Evolutionary conservation across 2,113 vertebrate genomes (phyloP).

Genomic region (Corynorhinus townsendii): DNA sequence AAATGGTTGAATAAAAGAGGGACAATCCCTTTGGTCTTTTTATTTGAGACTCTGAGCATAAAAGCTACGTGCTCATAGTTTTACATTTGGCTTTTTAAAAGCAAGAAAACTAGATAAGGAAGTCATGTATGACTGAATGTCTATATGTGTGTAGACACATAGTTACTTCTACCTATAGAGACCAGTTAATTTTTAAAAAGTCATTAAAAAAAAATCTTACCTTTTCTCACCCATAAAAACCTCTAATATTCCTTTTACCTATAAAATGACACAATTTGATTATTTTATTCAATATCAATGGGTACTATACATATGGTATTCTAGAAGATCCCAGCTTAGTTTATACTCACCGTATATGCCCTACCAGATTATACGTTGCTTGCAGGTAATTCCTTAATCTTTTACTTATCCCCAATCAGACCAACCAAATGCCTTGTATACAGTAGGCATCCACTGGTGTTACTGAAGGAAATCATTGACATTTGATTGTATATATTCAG

Average conservation of each 20-base stretch:
- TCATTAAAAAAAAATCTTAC: neutral
- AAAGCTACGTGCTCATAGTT: neutral
- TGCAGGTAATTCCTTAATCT: neutral
- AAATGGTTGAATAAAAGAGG: neutral
- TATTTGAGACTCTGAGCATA: neutral
- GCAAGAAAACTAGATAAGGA: neutral
- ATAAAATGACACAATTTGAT: neutral
- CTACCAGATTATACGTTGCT: slow-evolving; percentile 9
- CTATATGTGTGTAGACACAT: neutral
- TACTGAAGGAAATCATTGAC: neutral
- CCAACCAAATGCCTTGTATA: neutral
- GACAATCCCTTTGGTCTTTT: neutral
- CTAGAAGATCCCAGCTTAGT: neutral
- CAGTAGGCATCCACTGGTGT: neutral
- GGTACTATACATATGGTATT: neutral
- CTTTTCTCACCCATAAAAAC: neutral
- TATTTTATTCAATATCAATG: neutral
- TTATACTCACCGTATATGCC: neutral
- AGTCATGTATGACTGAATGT: neutral
- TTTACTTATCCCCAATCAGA: neutral
- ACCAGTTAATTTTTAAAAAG: slow-evolving; percentile 22
- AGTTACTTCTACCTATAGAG: neutral
- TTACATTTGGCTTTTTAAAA: neutral
- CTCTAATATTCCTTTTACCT: neutral
- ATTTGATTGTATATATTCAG: slow-evolving; percentile 21